Evolutionary conservation across 2,888 invertebrate genomes (phyloP).

Genomic region (Incurvaria masculella): DNA sequence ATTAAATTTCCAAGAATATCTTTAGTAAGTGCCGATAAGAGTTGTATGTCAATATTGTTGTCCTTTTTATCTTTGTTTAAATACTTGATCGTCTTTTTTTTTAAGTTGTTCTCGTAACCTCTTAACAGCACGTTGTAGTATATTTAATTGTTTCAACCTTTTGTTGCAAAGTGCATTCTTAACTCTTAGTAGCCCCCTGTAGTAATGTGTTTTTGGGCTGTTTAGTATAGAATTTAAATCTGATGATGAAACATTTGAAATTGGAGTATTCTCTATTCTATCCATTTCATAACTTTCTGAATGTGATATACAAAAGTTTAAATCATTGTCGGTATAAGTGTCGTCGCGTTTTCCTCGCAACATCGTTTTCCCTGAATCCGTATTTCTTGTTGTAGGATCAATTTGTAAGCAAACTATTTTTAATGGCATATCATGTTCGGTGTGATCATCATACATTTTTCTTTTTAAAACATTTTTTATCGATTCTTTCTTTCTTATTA

Average conservation of each 20-base stretch:
- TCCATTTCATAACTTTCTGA: neutral
- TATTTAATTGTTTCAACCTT: neutral
- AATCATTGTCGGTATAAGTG: neutral
- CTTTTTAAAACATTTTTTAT: no score
- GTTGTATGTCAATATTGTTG: neutral
- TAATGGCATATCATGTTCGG: no score
- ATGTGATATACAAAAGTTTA: neutral
- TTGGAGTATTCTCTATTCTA: neutral
- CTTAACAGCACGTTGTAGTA: neutral
- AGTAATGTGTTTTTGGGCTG: neutral
- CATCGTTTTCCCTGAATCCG: no score
- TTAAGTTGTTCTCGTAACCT: neutral
- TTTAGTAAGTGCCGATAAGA: neutral
- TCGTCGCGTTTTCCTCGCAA: no score
- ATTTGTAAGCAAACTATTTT: no score
- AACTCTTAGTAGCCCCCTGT: neutral
- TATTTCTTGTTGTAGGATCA: no score
- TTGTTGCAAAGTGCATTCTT: neutral
- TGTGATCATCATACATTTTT: no score
- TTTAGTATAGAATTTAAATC: neutral
- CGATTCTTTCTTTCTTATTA: no score
- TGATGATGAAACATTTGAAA: neutral
- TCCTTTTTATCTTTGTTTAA: no score
- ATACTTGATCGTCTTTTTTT: neutral
- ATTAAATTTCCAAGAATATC: neutral